Evolutionary conservation across 2,113 vertebrate genomes (phyloP).

Genomic region (Sciurus niger): DNA sequence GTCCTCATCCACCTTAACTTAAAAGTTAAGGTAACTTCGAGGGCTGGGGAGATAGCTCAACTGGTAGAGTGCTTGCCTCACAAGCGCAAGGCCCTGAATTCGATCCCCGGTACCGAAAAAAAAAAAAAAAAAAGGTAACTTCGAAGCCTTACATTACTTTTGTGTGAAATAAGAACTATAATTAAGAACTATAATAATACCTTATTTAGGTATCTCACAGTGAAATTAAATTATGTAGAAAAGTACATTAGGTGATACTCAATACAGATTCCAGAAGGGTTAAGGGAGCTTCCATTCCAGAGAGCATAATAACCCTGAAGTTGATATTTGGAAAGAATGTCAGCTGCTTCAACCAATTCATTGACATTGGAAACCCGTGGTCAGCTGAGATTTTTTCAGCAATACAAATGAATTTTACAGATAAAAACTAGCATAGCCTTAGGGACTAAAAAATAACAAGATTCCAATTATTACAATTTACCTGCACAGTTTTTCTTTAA

Average conservation of each 20-base stretch:
- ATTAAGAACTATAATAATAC: neutral
- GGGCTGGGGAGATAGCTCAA: no score
- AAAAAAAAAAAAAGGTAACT: no score
- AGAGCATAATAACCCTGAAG: neutral
- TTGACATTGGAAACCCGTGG: neutral
- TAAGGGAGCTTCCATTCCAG: neutral
- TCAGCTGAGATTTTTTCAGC: neutral
- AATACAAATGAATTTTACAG: neutral
- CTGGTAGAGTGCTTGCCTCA: no score
- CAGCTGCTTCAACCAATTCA: neutral
- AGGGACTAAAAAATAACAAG: neutral
- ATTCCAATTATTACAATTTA: neutral
- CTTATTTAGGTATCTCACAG: neutral
- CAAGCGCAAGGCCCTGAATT: no score
- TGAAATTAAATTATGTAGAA: conserved; percentile 13
- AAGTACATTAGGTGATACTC: neutral
- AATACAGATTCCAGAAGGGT: neutral
- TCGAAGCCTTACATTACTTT: neutral
- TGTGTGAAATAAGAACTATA: neutral
- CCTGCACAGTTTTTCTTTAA: neutral
- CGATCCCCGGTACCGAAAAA: no score
- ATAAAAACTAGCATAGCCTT: neutral
- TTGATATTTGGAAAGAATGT: neutral
- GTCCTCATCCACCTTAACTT: neutral
- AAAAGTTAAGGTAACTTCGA: neutral